Evolutionary conservation across 2,113 vertebrate species (phyloP).

Genomic region (Regulus satrapa): DNA sequence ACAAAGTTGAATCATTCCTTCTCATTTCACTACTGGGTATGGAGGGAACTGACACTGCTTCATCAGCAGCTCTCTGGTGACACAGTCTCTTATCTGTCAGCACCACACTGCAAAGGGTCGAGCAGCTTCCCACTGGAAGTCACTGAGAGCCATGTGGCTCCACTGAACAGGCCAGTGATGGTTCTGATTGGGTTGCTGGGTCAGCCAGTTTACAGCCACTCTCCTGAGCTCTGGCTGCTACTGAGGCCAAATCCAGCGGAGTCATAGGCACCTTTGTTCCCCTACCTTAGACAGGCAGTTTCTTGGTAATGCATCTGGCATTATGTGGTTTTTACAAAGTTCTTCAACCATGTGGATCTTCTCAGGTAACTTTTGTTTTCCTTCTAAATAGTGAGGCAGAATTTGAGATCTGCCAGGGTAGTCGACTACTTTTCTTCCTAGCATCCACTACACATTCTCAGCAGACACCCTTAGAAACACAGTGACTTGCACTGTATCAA

Average conservation of each 20-base stretch:
- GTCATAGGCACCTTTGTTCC: background rate
- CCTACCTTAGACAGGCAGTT: background rate
- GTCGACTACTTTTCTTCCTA: background rate
- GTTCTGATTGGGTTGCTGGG: background rate
- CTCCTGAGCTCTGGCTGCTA: background rate
- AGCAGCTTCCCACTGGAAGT: background rate
- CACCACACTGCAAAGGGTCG: background rate
- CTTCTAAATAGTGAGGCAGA: background rate
- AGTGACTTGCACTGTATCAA: background rate
- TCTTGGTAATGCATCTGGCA: background rate
- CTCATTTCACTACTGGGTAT: rapidly evolving
- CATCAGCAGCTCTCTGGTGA: rapidly evolving
- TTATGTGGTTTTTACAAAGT: background rate
- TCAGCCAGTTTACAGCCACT: background rate
- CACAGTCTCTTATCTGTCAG: background rate
- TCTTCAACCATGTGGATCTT: background rate
- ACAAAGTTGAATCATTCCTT: background rate
- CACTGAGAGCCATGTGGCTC: background rate
- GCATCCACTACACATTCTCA: background rate
- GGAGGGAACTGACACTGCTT: background rate
- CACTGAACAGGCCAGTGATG: background rate
- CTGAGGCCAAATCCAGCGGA: background rate
- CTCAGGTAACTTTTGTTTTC: background rate
- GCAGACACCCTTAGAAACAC: background rate
- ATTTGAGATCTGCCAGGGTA: background rate